Conservation (phyloP, 2,888 invertebrate genomes). For the Trichacis sp. region DNA sequence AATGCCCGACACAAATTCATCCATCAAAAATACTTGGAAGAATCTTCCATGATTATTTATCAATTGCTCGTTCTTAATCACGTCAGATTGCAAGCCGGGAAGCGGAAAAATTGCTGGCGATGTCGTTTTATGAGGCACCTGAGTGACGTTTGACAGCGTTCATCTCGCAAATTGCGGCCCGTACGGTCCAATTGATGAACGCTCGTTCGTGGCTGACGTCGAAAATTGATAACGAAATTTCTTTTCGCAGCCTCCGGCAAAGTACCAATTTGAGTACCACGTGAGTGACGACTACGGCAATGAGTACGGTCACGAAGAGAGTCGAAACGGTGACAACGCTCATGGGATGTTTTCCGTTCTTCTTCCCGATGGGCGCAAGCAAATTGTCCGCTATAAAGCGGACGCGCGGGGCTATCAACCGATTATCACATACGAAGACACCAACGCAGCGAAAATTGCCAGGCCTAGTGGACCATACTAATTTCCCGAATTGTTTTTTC, state of each 20-base stretch:
- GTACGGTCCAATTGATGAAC: neutral
- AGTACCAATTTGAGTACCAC: slow-evolving; percentile 65
- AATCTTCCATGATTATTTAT: no score
- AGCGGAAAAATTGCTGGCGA: no score
- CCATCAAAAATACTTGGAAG: no score
- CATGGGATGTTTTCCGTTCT: slow-evolving; percentile 67
- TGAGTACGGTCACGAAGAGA: slow-evolving; percentile 67
- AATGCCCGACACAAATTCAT: no score
- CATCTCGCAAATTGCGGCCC: no score
- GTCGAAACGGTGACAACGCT: slow-evolving; percentile 63
- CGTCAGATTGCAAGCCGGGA: no score
- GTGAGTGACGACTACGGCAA: slow-evolving; percentile 65
- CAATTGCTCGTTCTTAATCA: no score
- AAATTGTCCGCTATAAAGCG: slow-evolving; percentile 79
- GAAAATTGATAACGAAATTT: slow-evolving; percentile 1
- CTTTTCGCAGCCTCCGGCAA: slow-evolving; percentile 55
- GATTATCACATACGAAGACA: slow-evolving; percentile 76
- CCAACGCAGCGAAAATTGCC: slow-evolving; percentile 39
- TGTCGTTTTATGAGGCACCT: no score
- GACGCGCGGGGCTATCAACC: slow-evolving; percentile 78
- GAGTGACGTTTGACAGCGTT: no score
- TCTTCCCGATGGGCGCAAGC: slow-evolving; percentile 66
- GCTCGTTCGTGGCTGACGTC: neutral
- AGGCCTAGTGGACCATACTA: slow-evolving; percentile 62
- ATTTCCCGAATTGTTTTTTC: neutral